Percentiles rank a stretch among this genome's conserved stretches.
phyloP scores from a whole-genome alignment of 2,797 vertebrate genomes.

The Sebastes dallii region DNA sequence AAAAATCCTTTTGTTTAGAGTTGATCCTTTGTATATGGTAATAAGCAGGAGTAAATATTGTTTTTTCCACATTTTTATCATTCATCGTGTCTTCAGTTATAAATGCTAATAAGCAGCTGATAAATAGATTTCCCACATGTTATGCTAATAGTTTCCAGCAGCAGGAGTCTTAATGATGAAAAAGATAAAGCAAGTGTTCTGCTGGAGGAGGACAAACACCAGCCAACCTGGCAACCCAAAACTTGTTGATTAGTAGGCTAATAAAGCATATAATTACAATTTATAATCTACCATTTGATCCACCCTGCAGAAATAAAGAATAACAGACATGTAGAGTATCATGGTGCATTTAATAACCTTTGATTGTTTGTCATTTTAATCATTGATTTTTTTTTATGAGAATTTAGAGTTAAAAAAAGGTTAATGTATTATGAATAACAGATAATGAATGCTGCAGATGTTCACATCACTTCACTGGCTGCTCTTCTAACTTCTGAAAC shows the following conservation, averaged over 20 bases:
- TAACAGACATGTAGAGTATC: background rate
- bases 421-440: background rate
- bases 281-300: background rate
- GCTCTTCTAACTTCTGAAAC: constrained; percentile 5
- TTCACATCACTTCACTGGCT: background rate
- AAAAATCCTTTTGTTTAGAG: background rate
- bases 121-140: background rate
- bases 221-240: background rate
- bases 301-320: background rate
- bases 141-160: background rate
- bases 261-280: background rate
- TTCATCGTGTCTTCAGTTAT: background rate
- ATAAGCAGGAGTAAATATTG: background rate
- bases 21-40: background rate
- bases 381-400: background rate
- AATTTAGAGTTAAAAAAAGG: background rate
- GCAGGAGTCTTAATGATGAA: background rate
- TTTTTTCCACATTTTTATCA: background rate
- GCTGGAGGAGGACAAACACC: background rate
- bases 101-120: background rate
- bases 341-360: background rate
- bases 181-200: background rate
- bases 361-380: background rate
- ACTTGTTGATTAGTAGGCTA: background rate
- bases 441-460: background rate